A percentile compares a stretch with the other conserved stretches of the same genome.
Evolutionary conservation across 1,140 invertebrate species (phyloP).

Genomic region (Portunus trituberculatus): DNA sequence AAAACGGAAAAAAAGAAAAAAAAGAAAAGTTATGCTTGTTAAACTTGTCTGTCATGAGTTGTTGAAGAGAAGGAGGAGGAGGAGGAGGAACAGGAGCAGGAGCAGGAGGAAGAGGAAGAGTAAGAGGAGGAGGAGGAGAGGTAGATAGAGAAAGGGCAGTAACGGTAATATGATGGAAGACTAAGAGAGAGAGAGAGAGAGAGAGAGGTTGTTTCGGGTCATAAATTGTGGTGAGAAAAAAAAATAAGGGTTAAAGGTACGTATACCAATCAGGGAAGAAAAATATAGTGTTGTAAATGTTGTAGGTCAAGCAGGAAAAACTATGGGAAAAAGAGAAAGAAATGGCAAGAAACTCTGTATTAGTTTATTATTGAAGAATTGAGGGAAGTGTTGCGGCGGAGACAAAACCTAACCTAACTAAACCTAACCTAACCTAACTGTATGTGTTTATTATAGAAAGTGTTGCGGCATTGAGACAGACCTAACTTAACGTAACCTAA

Average conservation of each 20-base stretch:
- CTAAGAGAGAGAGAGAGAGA: not conserved
- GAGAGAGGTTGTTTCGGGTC: not conserved
- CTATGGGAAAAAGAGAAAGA: not conserved
- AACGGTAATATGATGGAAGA: not conserved
- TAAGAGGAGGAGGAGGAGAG: not conserved
- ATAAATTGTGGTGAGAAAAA: not conserved
- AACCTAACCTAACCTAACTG: too few species aligned
- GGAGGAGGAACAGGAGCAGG: not conserved
- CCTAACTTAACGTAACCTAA: too few species aligned
- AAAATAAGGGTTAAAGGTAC: not conserved
- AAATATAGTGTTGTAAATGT: not conserved
- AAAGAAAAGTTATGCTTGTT: not conserved
- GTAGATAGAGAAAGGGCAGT: not conserved
- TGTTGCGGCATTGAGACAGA: too few species aligned
- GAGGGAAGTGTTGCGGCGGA: too few species aligned
- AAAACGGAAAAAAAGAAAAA: not conserved
- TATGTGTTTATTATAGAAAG: too few species aligned
- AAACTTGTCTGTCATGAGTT: not conserved
- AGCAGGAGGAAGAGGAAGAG: not conserved
- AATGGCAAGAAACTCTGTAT: not conserved
- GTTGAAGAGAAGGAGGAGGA: not conserved
- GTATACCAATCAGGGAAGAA: too few species aligned
- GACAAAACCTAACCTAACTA: too few species aligned
- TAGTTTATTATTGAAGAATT: not conserved
- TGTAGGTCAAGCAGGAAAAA: not conserved